Base-by-base conservation (phyloP, 2,888 invertebrate genomes). In the Muschampia plurimacula region DNA sequence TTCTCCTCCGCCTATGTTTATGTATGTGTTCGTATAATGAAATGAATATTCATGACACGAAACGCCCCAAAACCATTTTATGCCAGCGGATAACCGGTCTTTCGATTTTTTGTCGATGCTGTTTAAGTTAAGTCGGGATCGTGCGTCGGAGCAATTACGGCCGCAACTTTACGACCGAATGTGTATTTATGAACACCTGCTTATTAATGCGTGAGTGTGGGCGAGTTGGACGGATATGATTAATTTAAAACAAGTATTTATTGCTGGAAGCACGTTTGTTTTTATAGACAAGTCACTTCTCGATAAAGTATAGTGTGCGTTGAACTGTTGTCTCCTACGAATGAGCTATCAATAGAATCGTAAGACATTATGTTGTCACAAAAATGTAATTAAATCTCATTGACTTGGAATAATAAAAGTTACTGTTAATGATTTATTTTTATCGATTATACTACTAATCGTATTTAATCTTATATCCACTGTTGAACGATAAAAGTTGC, bases 11-110 rank as follows among this genome's bases (percentile, higher is more conserved):
- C 74, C 67, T 77, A 70, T 77, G 67, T 73, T 74, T 77, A 81
- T 84, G 81, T 81, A 83, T 85, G 81, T 86, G 85, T 86, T 63
- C 67, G 62, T 72, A 46, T 67, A 88, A 86, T 85, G 85, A 86
- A 87, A 90, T 89, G 86, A 90, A 89, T 90, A 91, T 91, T 91
- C 88, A 90, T 88, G 87, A 82, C 81, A 79, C 80, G 86, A 83
- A 87, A 83, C 83, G 86, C 84, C 84, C 84, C 85, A 83, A 84
- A 87, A 87, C 86, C 85, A 88, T 89, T 89, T 88, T 80, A 88
- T 89, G 84, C 81, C 82, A 77, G 80, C 81, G 83, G 84, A 84
- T 85, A 89, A 87, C 88, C 87, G 87, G 89, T 86, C 83, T 86
- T 79, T 86, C 76, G 76, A 78, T 87, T 91, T 91, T 90, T 89